phyloP scores from a whole-genome alignment of 2,113 vertebrate genomes.

The Hemiprocne comata region DNA sequence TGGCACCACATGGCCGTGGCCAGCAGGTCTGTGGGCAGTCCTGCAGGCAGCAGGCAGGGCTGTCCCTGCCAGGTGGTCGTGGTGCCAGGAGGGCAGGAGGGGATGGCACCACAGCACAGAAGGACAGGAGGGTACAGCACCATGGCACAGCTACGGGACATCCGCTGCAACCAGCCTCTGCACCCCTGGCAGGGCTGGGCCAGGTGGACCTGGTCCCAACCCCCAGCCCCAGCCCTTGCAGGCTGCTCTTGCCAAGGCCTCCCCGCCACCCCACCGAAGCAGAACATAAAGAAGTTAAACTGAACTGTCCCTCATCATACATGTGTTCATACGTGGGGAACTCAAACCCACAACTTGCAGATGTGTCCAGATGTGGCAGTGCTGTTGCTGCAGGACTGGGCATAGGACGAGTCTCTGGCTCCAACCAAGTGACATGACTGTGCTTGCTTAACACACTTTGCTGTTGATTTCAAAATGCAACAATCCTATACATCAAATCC shows the following conservation, averaged over 20 bases:
- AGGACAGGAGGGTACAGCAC: too few relatives aligned
- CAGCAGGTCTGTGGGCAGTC: neutral
- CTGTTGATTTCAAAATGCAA: neutral
- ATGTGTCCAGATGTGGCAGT: neutral
- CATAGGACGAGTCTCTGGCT: neutral
- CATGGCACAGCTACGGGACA: fast-evolving
- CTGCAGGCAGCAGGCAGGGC: neutral
- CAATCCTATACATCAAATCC: too few relatives aligned
- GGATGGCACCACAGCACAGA: neutral
- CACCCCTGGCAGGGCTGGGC: fast-evolving
- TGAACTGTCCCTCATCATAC: neutral
- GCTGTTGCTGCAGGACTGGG: neutral
- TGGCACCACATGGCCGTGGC: fast-evolving
- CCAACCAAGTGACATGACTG: neutral
- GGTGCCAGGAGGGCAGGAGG: fast-evolving
- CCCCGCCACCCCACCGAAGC: neutral
- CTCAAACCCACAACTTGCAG: neutral
- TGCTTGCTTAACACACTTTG: neutral
- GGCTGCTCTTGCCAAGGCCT: neutral
- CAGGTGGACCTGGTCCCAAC: fast-evolving
- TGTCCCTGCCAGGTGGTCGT: fast-evolving
- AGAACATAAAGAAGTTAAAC: neutral
- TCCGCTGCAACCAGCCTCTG: fast-evolving
- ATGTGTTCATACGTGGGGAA: neutral
- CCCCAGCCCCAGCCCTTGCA: neutral